These are phyloP conservation scores for Anarhynchus alexandrinus DNA, from an alignment of 2,113 vertebrate genomes.

Conservation along the genomic window DNA sequence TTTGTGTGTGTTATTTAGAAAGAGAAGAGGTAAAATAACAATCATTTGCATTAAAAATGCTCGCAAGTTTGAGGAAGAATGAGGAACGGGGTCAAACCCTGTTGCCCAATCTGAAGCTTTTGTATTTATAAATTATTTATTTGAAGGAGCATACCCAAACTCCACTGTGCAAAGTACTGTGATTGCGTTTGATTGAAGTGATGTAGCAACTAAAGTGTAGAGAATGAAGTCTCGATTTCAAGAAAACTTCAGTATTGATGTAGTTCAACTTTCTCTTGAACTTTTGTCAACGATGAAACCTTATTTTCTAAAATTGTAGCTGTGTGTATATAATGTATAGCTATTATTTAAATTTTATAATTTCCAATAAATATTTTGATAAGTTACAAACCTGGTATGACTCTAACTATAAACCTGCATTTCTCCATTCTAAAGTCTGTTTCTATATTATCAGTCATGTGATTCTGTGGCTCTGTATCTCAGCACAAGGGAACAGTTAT, in stretches of 20 bases:
- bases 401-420: background rate
- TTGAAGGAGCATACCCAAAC: background rate
- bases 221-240: background rate
- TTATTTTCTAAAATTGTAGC: background rate
- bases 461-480: background rate
- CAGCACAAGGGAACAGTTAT: background rate
- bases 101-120: background rate
- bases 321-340: conserved; percentile 43
- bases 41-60: background rate
- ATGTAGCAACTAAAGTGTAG: background rate
- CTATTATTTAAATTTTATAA: conserved; percentile 22
- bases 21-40: conserved; percentile 58
- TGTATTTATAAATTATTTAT: conserved; percentile 34
- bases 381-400: background rate
- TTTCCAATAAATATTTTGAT: conserved; percentile 65
- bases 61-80: background rate
- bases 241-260: background rate
- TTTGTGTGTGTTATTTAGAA: conserved; percentile 92
- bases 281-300: background rate
- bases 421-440: background rate
- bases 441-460: background rate
- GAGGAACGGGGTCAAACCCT: background rate
- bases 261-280: background rate
- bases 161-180: background rate
- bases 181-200: background rate